Evolutionary conservation across 2,888 invertebrate species (phyloP), one percentile per base, ranked within the genome.

Genomic region (Calliopum simillimum): DNA sequence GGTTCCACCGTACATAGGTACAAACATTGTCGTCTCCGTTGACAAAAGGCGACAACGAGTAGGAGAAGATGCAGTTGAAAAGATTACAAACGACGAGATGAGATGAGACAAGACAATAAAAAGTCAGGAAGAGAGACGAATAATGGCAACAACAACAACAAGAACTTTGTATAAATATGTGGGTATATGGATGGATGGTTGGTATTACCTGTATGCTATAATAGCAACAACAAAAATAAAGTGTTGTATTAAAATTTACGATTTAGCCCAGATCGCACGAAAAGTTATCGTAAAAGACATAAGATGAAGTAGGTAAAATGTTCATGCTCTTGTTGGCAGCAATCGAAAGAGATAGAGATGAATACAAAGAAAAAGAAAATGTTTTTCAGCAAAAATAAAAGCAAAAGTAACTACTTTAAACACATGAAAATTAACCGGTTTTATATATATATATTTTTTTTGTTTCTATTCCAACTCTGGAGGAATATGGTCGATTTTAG

Each of bases 211-310:
- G 65, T 59, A 55, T 25, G 16, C 68, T 19, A 61, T 23, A 61
- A 49, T 33, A 70, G 59, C 75, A 74, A 68, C 73, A 78, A 77
- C 73, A 3, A 43, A 6, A 44, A 55, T 43, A 66, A 47, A 33
- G 47, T 23, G 33, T 33, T 41, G 59, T 49, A 49, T 47, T 77
- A 77, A 77, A 80, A 79, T 80, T 76, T 79, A 80, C 80, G 81
- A 79, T 81, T 81, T 81, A 81, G 80, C 80, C 80, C 82, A 81
- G 81, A 80, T 81, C 80, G 79, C 78, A 79, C 33, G 41, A 19
- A n/a, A n/a, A 44, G 44, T 61, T 44, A 19, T 19, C 46, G 21
- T 13, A 33, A n/a, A 14, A 21, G 23, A 13, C 33, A 25, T 21
- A 16, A 16, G 41, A 56, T 21, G 44, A 16, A 21, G 61, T 13